These are phyloP conservation scores for Eclectus roratus DNA, from an alignment of 2,113 vertebrate species.

Conservation along the genomic window DNA sequence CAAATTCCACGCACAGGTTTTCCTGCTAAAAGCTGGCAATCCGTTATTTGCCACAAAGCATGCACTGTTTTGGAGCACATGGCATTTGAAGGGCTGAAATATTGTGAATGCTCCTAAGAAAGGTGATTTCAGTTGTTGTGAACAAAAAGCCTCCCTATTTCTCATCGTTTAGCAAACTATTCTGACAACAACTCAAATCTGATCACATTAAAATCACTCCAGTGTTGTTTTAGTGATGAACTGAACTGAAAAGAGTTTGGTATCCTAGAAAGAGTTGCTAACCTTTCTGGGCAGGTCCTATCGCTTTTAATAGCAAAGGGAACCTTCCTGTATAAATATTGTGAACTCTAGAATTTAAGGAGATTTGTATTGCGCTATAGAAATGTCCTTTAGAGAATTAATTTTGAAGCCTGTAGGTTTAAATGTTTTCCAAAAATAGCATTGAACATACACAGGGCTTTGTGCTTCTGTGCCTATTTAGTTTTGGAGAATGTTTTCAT, in stretches of 20 bases:
- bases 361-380: constrained; percentile 37
- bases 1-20: neutral
- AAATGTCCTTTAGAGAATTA: constrained; percentile 54
- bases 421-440: constrained; percentile 61
- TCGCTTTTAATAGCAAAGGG: constrained; percentile 24
- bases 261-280: constrained; percentile 43
- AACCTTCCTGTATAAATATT: constrained; percentile 38
- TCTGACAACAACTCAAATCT: neutral
- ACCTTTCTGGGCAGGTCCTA: constrained; percentile 42
- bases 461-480: constrained; percentile 47
- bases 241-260: neutral
- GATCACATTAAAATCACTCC: constrained; percentile 32
- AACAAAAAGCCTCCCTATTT: constrained; percentile 8
- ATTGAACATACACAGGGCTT: constrained; percentile 52
- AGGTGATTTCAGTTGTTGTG: constrained; percentile 21
- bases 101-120: neutral
- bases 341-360: constrained; percentile 42
- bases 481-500: constrained; percentile 60
- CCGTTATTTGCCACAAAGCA: neutral
- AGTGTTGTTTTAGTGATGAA: neutral
- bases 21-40: neutral
- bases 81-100: neutral
- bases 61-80: neutral
- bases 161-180: neutral
- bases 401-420: constrained; percentile 56